Evolutionary conservation across 2,797 vertebrate genomes (phyloP), one percentile per base, ranked within the genome.

Genomic region (Spea hammondii): DNA sequence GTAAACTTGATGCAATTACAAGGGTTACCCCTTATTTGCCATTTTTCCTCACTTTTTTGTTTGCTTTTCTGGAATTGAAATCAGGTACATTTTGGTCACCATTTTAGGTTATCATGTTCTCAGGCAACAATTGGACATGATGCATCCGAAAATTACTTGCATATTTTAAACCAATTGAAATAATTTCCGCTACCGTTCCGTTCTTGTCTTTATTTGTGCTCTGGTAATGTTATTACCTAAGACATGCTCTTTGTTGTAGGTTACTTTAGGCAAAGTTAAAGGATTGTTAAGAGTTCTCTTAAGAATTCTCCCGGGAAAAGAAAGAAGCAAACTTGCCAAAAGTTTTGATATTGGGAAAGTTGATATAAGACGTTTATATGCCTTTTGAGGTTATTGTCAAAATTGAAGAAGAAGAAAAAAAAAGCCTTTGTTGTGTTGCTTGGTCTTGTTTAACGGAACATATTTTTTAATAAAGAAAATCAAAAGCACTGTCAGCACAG

Each of bases 281-380:
- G 17, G 11, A 71, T 67, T 50, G 45, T 72, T 14, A 49, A 12
- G 17, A n/a, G 64, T 67, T 65, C 57, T 72, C 69, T 17, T 60
- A 44, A 6, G 4, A 14, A 80, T 57, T 76, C 73, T 72, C 74
- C 4, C 0, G 62, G 51, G 62, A 70, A 76, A 66, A 8, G 17
- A 47, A 73, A 74, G 50, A 67, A 54, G 51, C 72, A 74, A 78
- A 49, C 46, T 71, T 50, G 55, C 44, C 55, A 12, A 72, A 81
- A 76, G 62, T 77, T 81, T 57, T 62, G 32, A 77, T 72, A 64
- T 67, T 77, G 4, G 54, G 55, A 76, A 77, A 77, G 54, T 67
- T 77, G 64, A 72, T 68, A 67, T 46, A 48, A 66, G 66, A 76
- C 60, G 46, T 80, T 67, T 80, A 72, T 60, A 48, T 71, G 32